Evolutionary conservation across 2,113 vertebrate genomes (phyloP), one percentile per base, ranked within the genome.

Genomic region (Myanophis thanlyinensis): DNA sequence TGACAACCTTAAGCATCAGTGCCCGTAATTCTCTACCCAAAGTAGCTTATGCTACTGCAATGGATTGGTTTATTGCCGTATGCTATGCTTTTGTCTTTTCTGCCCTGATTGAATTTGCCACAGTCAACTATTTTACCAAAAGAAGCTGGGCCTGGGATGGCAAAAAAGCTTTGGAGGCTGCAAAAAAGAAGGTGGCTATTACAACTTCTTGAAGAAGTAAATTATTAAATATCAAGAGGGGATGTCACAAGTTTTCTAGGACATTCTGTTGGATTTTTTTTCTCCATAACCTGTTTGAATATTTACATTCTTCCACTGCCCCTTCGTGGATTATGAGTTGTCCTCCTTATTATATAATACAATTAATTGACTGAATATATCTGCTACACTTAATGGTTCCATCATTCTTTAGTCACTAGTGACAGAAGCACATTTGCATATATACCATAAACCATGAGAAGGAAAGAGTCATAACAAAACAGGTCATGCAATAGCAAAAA

Each of bases 31-130:
- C 99, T 25, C 97, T 99, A 95, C 99, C 99, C 46, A 99, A 99
- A 97, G 99, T 99, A 97, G 99, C 99, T 12, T 99, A 99, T 0
- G 99, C 99, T 51, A 99, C 99, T 0, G 99, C 99, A 56, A 99
- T 99, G 99, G 99, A 99, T 97, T 99, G 99, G 99, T 99, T 99
- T 96, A 99, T 99, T 35, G 99, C 99, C 0, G 99, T 99, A 89
- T 99, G 99, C 96, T 99, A 99, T 1, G 98, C 99, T 84, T 99
- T 99, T 20, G 99, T 99, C 62, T 99, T 99, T 97, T 99, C 99
- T 1, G 99, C 99, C 3, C 97, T 99, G 92, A 99, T 99, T 51
- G 99, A 99, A 96, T 99, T 99, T 80, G 99, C 99, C 90, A 99
- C 99, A 0, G 99, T 99, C 89, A 99, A 99, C 97, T 99, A 99